phyloP scores from a whole-genome alignment of 1,140 invertebrate genomes.

The Brachionus angularis region DNA sequence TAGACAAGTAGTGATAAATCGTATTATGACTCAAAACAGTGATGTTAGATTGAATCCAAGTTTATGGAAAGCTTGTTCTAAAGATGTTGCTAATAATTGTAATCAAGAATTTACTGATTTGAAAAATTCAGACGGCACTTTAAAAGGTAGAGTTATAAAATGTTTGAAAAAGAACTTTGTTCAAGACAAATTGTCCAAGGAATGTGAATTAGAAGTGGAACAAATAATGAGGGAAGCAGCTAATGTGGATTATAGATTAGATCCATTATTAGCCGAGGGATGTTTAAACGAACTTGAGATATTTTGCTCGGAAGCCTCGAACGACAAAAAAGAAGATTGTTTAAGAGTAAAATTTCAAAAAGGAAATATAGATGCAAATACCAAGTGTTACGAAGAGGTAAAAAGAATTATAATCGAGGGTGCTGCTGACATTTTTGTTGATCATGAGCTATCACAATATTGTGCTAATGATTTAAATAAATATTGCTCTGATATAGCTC shows the following conservation, averaged over 20 bases:
- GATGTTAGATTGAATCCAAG: slow-evolving; percentile 87
- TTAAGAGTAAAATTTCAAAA: slow-evolving; percentile 10
- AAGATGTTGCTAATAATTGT: slow-evolving; percentile 72
- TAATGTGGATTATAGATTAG: slow-evolving; percentile 37
- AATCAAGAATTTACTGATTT: slow-evolving; percentile 52
- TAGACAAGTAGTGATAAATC: slow-evolving; percentile 73
- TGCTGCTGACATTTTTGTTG: slow-evolving; percentile 63
- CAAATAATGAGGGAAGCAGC: slow-evolving; percentile 41
- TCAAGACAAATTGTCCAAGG: slow-evolving; percentile 1
- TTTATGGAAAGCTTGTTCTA: slow-evolving; percentile 71
- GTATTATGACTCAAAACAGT: slow-evolving; percentile 81
- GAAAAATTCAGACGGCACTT: slow-evolving; percentile 49
- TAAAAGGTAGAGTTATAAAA: slow-evolving; percentile 54
- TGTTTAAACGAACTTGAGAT: slow-evolving; percentile 27
- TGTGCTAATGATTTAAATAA: slow-evolving; percentile 67
- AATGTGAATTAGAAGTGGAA: slow-evolving; percentile 9
- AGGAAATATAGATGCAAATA: not conserved
- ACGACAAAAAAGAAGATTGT: slow-evolving; percentile 42
- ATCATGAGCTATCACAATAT: slow-evolving; percentile 61
- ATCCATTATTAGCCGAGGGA: slow-evolving; percentile 8
- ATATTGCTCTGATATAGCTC: slow-evolving; percentile 73
- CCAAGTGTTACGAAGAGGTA: slow-evolving; percentile 56
- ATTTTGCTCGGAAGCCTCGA: not conserved
- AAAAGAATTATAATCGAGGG: slow-evolving; percentile 64
- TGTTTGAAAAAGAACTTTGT: slow-evolving; percentile 57